Conservation (phyloP, 2,888 invertebrate genomes). For the Leptura quadrifasciata region DNA sequence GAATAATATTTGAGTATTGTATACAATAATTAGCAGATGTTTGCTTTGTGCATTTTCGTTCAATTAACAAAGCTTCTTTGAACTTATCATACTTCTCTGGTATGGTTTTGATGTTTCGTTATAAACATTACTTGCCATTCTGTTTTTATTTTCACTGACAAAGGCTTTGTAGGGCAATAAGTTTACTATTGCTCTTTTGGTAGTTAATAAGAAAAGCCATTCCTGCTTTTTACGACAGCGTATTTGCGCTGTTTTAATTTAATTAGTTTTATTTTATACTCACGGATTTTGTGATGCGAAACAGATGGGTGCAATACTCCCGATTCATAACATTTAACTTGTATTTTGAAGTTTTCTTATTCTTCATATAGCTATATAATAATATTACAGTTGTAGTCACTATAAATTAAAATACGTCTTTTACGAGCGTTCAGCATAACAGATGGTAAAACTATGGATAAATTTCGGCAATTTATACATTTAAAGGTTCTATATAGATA, state of each 20-base stretch:
- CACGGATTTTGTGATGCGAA: not conserved
- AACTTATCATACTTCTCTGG: slow-evolving; percentile 25
- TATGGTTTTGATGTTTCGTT: slow-evolving; percentile 25
- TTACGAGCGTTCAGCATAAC: no score
- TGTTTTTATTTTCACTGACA: slow-evolving; percentile 26
- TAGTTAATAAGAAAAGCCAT: slow-evolving; percentile 39
- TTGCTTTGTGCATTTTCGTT: slow-evolving; percentile 31
- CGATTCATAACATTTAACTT: not conserved
- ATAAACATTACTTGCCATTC: slow-evolving; percentile 23
- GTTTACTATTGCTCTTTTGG: slow-evolving; percentile 27
- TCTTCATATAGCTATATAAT: no score
- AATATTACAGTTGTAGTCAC: no score
- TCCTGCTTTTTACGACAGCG: slow-evolving; percentile 33
- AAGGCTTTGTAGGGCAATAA: slow-evolving; percentile 28
- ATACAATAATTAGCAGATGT: slow-evolving; percentile 29
- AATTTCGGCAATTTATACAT: no score
- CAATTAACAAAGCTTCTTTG: slow-evolving; percentile 34
- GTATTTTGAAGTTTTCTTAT: not conserved
- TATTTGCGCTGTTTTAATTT: slow-evolving; percentile 13
- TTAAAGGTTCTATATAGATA: no score
- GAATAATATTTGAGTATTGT: slow-evolving; percentile 5
- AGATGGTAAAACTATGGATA: no score
- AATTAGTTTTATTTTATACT: slow-evolving; percentile 17
- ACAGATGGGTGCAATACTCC: not conserved
- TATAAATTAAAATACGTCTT: no score